These are phyloP conservation scores for Sinocyclocheilus rhinocerous DNA, from an alignment of 2,113 vertebrate species.

Conservation along the genomic window DNA sequence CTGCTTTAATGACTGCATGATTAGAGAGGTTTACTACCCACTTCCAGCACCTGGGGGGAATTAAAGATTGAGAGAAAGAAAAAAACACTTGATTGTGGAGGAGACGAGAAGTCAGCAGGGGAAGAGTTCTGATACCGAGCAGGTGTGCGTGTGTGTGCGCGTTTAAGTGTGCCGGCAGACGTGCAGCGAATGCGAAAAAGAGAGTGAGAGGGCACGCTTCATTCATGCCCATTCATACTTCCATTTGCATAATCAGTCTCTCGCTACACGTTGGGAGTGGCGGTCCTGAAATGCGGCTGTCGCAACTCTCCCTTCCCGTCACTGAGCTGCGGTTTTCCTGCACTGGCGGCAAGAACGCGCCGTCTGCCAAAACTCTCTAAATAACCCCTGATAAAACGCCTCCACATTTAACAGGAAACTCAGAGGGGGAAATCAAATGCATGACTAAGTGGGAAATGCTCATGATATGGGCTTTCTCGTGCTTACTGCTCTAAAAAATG, in stretches of 20 bases:
- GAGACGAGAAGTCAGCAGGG: slow-evolving; percentile 16
- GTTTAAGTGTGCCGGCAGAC: slow-evolving; percentile 66
- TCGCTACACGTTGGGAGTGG: slow-evolving; percentile 49
- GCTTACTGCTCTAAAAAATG: not conserved
- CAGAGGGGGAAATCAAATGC: slow-evolving; percentile 31
- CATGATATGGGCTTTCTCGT: slow-evolving; percentile 23
- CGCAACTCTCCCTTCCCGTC: slow-evolving; percentile 40
- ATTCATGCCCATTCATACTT: slow-evolving; percentile 61
- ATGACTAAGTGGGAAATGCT: slow-evolving; percentile 34
- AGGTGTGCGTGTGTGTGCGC: slow-evolving; percentile 61
- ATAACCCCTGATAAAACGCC: slow-evolving; percentile 67
- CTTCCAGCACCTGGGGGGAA: slow-evolving; percentile 43
- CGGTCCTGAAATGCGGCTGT: slow-evolving; percentile 52
- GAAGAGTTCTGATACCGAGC: not conserved
- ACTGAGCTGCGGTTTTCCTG: slow-evolving; percentile 35
- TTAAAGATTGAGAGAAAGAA: slow-evolving; percentile 54
- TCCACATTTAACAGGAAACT: slow-evolving; percentile 41
- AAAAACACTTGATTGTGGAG: slow-evolving; percentile 61
- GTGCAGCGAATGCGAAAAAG: slow-evolving; percentile 42
- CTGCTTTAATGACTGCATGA: slow-evolving; percentile 34
- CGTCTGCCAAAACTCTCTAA: slow-evolving; percentile 61
- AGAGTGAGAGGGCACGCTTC: slow-evolving; percentile 49
- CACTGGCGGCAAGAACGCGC: slow-evolving; percentile 2
- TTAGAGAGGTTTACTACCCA: slow-evolving; percentile 32
- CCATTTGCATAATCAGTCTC: slow-evolving; percentile 51